A percentile compares a stretch with the other conserved stretches of the same genome.
These are phyloP conservation scores for Halocynthia aurantium DNA, from an alignment of 23 tunicate species.

Conservation along the genomic window DNA sequence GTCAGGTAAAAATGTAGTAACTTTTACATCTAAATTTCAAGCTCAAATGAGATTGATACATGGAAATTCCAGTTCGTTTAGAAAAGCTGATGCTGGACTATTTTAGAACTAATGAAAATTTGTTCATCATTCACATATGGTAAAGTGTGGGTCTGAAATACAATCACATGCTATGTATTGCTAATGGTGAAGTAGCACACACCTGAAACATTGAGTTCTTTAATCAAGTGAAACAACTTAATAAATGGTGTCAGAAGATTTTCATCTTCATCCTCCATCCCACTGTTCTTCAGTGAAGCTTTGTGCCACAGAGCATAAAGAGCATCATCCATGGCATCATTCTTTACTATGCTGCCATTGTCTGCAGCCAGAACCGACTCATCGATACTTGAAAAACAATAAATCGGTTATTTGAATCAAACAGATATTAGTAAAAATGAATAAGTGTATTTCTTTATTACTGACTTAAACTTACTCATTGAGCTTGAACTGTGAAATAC, in stretches of 20 bases:
- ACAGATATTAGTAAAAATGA: no score
- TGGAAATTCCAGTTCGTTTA: no score
- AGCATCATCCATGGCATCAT: slow-evolving; percentile 37
- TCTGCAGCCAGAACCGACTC: no score
- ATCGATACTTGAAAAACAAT: no score
- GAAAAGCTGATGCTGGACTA: not conserved
- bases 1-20: not conserved
- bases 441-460: no score
- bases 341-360: not conserved
- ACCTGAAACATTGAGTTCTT: slow-evolving; percentile 53
- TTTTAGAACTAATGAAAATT: not conserved
- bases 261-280: slow-evolving; percentile 5
- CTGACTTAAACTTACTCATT: no score
- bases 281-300: not conserved
- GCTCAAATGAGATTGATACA: no score
- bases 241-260: slow-evolving; percentile 15
- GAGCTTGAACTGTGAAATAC: no score
- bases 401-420: no score
- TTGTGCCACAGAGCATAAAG: slow-evolving; percentile 48
- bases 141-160: not conserved
- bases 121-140: no score
- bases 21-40: no score
- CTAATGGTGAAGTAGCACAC: not conserved
- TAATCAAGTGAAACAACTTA: slow-evolving; percentile 39
- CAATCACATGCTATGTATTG: not conserved